A percentile compares a stretch with the other conserved stretches of the same genome.
Conservation (phyloP, 2,797 vertebrate genomes). For the Morelia viridis region DNA sequence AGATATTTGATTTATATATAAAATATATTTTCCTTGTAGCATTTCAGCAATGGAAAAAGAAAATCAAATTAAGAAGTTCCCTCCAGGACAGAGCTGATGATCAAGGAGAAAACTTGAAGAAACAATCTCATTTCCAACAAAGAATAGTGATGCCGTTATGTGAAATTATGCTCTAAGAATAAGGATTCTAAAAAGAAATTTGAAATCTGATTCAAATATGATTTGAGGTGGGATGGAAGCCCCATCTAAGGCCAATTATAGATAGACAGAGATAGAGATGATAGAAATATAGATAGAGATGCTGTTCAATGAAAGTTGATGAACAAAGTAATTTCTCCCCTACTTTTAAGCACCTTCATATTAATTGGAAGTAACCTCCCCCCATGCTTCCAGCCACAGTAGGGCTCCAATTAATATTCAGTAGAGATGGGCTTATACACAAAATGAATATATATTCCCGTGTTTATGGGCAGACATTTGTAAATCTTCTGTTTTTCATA, state of each 20-base stretch:
- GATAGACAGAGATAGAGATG: neutral
- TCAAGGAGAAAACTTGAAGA: constrained; percentile 22
- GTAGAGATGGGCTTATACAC: neutral
- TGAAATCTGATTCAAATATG: neutral
- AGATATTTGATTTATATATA: neutral
- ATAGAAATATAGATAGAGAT: neutral
- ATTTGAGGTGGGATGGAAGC: neutral
- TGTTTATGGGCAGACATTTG: neutral
- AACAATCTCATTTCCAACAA: constrained; percentile 2
- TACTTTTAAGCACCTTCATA: neutral
- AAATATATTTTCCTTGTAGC: neutral
- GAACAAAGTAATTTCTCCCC: neutral
- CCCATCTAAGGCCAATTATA: constrained; percentile 3
- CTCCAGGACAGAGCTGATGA: constrained; percentile 19
- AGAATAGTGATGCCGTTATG: constrained; percentile 19
- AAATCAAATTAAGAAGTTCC: constrained; percentile 4
- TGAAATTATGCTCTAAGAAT: constrained; percentile 18
- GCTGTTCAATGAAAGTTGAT: neutral
- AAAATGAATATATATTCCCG: constrained; percentile 4
- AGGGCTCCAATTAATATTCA: constrained; percentile 38
- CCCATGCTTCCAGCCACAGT: neutral
- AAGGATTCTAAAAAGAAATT: constrained; percentile 13
- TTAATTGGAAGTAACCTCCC: neutral
- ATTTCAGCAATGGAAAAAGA: constrained; percentile 24
- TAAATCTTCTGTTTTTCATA: constrained; percentile 35